Percentiles rank a stretch among this genome's conserved stretches.
Conservation (phyloP, 1,140 invertebrate genomes). For the Thaumetopoea pityocampa region DNA sequence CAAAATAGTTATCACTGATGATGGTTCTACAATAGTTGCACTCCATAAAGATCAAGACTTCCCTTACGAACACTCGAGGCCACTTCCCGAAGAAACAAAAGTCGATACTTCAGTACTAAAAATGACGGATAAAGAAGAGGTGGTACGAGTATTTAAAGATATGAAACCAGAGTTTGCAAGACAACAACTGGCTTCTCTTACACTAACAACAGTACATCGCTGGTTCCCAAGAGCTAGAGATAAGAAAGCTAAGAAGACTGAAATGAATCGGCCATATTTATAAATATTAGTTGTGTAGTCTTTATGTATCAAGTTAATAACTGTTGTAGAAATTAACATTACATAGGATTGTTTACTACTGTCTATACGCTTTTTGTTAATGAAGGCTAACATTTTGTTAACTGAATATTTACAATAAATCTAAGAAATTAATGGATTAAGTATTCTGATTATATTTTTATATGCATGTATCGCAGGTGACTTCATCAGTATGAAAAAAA, state of each 20-base stretch:
- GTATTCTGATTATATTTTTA: too few relatives aligned
- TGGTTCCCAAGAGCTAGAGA: constrained; percentile 85
- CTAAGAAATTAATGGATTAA: too few relatives aligned
- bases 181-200: constrained; percentile 84
- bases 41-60: constrained; percentile 90
- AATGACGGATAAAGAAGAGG: constrained; percentile 78
- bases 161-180: constrained; percentile 78
- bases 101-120: constrained; percentile 77
- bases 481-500: too few relatives aligned
- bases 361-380: too few relatives aligned
- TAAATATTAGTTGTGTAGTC: too few relatives aligned
- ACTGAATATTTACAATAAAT: too few relatives aligned
- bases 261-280: constrained; percentile 84
- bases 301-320: too few relatives aligned
- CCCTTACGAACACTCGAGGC: constrained; percentile 90
- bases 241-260: constrained; percentile 80
- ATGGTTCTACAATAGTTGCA: constrained; percentile 87
- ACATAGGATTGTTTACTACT: too few relatives aligned
- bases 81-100: constrained; percentile 77
- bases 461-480: too few relatives aligned
- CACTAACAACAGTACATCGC: constrained; percentile 86
- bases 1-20: constrained; percentile 81
- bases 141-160: constrained; percentile 80
- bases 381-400: too few relatives aligned
- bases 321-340: too few relatives aligned